These are phyloP conservation scores for Corapipo altera DNA, from an alignment of 2,113 vertebrate species.

Conservation along the genomic window DNA sequence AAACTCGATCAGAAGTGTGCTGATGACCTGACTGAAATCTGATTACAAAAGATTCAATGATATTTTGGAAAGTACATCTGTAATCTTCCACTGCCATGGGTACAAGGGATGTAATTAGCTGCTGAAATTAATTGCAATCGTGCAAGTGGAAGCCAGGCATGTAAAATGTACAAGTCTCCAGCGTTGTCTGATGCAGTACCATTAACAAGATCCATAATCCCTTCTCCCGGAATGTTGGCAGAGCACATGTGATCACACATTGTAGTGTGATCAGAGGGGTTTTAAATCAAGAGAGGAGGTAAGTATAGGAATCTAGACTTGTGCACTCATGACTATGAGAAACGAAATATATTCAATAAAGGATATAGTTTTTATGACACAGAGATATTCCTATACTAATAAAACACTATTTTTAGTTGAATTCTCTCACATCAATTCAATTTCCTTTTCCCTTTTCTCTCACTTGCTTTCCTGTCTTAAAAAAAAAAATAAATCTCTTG, in stretches of 20 bases:
- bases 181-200: neutral
- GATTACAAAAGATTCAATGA: neutral
- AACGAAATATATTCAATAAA: too few species aligned
- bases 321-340: too few species aligned
- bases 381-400: neutral
- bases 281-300: slow-evolving; percentile 25
- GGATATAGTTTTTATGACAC: neutral
- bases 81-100: neutral
- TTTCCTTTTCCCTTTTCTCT: neutral
- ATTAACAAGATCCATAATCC: slow-evolving; percentile 23
- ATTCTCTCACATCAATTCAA: neutral
- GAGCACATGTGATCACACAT: neutral
- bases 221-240: neutral
- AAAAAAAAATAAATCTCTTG: neutral
- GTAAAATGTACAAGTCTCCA: neutral
- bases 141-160: neutral
- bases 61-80: neutral
- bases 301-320: slow-evolving; percentile 1
- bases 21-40: neutral
- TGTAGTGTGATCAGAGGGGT: neutral
- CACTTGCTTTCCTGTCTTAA: neutral
- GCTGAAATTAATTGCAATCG: slow-evolving; percentile 47
- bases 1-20: neutral
- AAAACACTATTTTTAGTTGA: slow-evolving; percentile 42
- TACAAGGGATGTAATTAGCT: neutral